Evolutionary conservation across 2,113 vertebrate species (phyloP).

Genomic region (Podiceps cristatus): DNA sequence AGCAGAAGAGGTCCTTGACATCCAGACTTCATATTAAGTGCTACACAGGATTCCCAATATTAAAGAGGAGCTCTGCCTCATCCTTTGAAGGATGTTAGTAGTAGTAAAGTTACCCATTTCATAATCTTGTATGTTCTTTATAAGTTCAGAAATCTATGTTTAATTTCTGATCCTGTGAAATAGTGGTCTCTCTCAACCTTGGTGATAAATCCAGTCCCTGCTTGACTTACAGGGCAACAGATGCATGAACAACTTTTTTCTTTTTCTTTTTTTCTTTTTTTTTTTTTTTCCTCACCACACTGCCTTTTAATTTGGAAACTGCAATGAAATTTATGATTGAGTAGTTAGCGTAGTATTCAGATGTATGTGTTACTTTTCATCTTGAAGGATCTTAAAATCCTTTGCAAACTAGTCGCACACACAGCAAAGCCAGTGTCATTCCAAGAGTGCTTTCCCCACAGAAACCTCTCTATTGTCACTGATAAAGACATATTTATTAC

Average conservation of each 20-base stretch:
- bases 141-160: background rate
- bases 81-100: background rate
- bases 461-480: background rate
- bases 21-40: background rate
- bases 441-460: background rate
- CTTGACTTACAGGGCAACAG: background rate
- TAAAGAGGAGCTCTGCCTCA: background rate
- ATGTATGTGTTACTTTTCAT: background rate
- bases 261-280: background rate
- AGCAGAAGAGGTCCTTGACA: background rate
- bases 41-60: background rate
- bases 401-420: background rate
- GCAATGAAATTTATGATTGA: background rate
- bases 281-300: background rate
- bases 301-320: background rate
- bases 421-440: background rate
- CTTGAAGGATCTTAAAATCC: background rate
- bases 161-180: background rate
- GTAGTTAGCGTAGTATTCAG: background rate
- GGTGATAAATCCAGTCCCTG: background rate
- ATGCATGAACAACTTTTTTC: background rate
- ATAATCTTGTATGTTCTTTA: background rate
- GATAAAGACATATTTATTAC: background rate
- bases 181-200: background rate
- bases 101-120: background rate